Evolutionary conservation across 2,888 invertebrate genomes (phyloP), one percentile per base, ranked within the genome.

Genomic region (Oxyscelio sp.): DNA sequence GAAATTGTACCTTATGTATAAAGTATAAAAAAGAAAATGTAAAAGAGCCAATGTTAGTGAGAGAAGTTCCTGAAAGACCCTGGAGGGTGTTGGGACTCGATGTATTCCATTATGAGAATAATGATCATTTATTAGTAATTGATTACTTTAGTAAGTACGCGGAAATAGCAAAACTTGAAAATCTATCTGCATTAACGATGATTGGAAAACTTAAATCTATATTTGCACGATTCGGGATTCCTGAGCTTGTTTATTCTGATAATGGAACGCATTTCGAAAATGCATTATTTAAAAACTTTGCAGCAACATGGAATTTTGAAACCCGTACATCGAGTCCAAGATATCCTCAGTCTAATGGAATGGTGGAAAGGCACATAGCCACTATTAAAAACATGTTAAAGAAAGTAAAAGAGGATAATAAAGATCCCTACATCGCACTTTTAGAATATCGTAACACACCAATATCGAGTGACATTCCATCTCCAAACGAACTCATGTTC

Each of bases 391-490:
- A n/a, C n/a, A n/a, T n/a, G n/a, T n/a, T n/a, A 22, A n/a, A n/a
- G n/a, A n/a, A n/a, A n/a, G n/a, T n/a, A n/a, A n/a, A n/a, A n/a
- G n/a, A n/a, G n/a, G n/a, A 66, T 21, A 65, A 68, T 17, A 75
- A 65, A 50, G 86, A 87, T 77, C 21, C 78, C n/a, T 34, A 21
- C 15, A 24, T 81, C 27, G 81, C 74, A n/a, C 56, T 86, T 11
- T 48, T 88, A 13, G 87, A 87, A 59, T 88, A 87, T 70, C 54
- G 88, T 52, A 87, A 84, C 31, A 85, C 83, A 3, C 89, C 85
- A 27, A 81, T 87, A 6, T 59, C 52, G 15, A 71, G 54, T 15
- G 63, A 74, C 15, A 52, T 70, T 8, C 58, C 27, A 22, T 85
- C 87, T 8, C 87, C 88, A n/a, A 73, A 82, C 24, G 78, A 87